Evolutionary conservation across 2,797 vertebrate species (phyloP), one percentile per base, ranked within the genome.

Genomic region (Eidolon dupreanum): DNA sequence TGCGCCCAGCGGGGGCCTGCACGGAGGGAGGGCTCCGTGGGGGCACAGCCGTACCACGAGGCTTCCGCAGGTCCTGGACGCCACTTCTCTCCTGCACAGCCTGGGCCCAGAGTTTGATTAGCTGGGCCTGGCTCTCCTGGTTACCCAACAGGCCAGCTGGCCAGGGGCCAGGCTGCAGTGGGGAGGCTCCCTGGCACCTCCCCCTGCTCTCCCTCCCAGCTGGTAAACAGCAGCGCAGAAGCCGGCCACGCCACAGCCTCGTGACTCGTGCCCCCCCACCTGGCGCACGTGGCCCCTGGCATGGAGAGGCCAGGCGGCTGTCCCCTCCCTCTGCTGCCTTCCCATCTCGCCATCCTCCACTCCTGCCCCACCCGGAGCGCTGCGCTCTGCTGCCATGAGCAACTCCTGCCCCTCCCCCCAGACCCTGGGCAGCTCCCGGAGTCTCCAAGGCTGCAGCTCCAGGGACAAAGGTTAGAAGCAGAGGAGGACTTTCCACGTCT

Each of bases 141-240:
- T 98, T 98, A 95, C 97, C 96, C 97, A 98, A 98, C 95, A 93
- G 86, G 79, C 93, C 24, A 15, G 73, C 95, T 96, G 97, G 98
- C 96, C 5, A 12, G 79, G 46, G 86, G 92, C 97, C 97, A 97
- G 92, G 78, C 96, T 93, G 85, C 89, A 68, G 90, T 24, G 16
- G 65, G 93, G 92, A 97, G 95, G 95, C 73, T 96, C 96, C 96
- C 87, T 95, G 97, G 97, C 89, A 85, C 96, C 92, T 85, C 94
- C 96, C 90, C 94, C 92, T 43, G 94, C 94, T 74, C 79, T 90
- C 70, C 8, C 86, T 96, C 90, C 91, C 94, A 77, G 96, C 97
- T 97, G 97, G 97, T 98, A 97, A 98, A 98, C 97, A 98, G 95
- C 88, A 2, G 96, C 41, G 59, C 95, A 81, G 93, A 89, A 95